These are phyloP conservation scores for Megaustenia siamemsis DNA, from an alignment of 2,888 invertebrate genomes.

Conservation along the genomic window DNA sequence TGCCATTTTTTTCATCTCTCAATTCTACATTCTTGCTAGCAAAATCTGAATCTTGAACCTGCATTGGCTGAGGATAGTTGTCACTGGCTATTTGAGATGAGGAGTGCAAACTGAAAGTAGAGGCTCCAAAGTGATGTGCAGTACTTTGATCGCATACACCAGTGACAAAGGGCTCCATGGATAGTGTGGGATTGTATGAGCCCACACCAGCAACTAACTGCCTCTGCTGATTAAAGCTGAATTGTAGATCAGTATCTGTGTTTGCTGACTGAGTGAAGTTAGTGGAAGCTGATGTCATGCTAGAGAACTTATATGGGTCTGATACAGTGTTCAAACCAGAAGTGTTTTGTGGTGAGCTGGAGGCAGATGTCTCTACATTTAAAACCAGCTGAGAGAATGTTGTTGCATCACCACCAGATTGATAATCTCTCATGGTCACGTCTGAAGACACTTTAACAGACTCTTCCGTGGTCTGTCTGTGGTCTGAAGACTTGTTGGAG, in stretches of 20 bases:
- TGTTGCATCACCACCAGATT: not conserved
- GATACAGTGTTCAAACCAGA: not conserved
- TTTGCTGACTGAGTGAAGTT: not conserved
- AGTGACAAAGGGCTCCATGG: not conserved
- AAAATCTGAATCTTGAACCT: constrained; percentile 40
- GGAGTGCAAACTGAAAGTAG: not conserved
- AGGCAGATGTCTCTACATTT: not conserved
- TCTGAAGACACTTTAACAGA: constrained; percentile 11
- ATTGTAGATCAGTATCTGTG: not conserved
- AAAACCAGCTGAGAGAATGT: constrained; percentile 37
- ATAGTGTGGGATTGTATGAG: not conserved
- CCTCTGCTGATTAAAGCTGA: constrained; percentile 15
- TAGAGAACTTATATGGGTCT: not conserved
- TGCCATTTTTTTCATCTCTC: not conserved
- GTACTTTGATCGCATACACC: not conserved
- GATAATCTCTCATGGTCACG: constrained; percentile 7
- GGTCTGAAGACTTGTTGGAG: not conserved
- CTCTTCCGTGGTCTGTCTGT: not conserved
- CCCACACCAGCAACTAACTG: not conserved
- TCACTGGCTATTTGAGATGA: constrained; percentile 2
- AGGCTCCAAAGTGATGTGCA: constrained; percentile 2
- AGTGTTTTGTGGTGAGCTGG: not conserved
- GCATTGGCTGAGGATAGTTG: constrained; percentile 48
- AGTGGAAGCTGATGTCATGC: not conserved
- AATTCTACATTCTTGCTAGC: constrained; percentile 5